phyloP scores from a whole-genome alignment of 2,113 vertebrate genomes.

The Gulo gulo region DNA sequence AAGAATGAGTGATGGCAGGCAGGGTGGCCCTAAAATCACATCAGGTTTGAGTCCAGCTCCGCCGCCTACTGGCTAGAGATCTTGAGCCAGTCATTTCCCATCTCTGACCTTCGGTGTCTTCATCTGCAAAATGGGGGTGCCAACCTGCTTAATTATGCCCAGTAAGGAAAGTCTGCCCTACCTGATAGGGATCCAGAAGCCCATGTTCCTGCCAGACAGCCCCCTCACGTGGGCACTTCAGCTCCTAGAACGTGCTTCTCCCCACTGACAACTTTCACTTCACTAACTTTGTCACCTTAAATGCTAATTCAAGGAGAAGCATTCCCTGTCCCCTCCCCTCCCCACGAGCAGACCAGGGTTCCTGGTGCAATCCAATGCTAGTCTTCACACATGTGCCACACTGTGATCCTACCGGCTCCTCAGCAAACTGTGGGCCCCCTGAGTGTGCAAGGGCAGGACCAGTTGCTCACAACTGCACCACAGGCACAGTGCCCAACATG shows the following conservation, averaged over 20 bases:
- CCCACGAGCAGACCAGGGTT: neutral
- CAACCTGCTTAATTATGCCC: neutral
- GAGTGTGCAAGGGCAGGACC: neutral
- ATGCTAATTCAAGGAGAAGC: neutral
- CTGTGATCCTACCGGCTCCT: neutral
- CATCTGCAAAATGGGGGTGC: neutral
- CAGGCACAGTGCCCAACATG: neutral
- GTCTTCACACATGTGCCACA: neutral
- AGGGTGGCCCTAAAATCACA: neutral
- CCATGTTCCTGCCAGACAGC: neutral
- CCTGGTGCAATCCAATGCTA: neutral
- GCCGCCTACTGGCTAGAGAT: neutral
- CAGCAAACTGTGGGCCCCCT: neutral
- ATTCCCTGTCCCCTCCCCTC: neutral
- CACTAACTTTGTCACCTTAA: neutral
- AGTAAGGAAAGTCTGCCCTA: neutral
- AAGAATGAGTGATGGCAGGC: neutral
- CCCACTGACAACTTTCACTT: neutral
- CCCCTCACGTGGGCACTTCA: neutral
- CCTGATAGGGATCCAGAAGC: neutral
- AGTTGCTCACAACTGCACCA: neutral
- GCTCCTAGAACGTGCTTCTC: neutral
- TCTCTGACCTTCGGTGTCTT: conserved; percentile 3
- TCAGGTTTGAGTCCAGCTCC: neutral
- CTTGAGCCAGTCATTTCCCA: neutral